Percentiles rank a stretch among this genome's conserved stretches.
phyloP scores from a whole-genome alignment of 1,140 invertebrate species.

The Galleria mellonella region DNA sequence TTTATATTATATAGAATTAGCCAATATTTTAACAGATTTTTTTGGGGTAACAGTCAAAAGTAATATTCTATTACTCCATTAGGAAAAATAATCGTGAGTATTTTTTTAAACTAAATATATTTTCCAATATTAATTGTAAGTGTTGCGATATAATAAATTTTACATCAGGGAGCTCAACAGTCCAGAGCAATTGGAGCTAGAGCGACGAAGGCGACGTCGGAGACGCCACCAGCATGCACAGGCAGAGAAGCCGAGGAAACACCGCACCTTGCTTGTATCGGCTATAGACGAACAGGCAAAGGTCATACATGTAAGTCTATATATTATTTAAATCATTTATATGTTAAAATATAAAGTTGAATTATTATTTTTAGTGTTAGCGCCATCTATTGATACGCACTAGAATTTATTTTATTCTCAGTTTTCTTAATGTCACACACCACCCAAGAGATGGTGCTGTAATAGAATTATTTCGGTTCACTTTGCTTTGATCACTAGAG shows the following conservation, averaged over 20 bases:
- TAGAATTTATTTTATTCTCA: too few relatives aligned
- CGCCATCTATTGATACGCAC: too few relatives aligned
- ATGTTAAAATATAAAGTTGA: neutral
- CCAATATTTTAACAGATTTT: too few relatives aligned
- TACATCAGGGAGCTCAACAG: conserved; percentile 37
- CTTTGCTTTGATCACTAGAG: too few relatives aligned
- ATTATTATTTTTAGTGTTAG: neutral
- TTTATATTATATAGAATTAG: too few relatives aligned
- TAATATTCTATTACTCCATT: too few relatives aligned
- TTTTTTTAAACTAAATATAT: neutral
- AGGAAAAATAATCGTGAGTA: too few relatives aligned
- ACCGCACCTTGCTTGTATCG: conserved; percentile 58
- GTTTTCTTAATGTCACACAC: too few relatives aligned
- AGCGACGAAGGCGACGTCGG: conserved; percentile 43
- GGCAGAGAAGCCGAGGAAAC: conserved; percentile 44
- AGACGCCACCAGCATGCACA: conserved; percentile 28
- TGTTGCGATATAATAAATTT: neutral
- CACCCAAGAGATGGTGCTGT: too few relatives aligned
- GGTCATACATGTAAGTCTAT: conserved; percentile 57
- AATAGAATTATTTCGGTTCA: too few relatives aligned
- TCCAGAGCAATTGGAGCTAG: conserved; percentile 48
- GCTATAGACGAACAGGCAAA: conserved; percentile 66
- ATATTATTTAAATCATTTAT: neutral
- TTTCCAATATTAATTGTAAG: neutral
- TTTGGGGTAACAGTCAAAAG: too few relatives aligned